Percentiles rank a stretch among this genome's conserved stretches.
phyloP scores from a whole-genome alignment of 2,113 vertebrate species.

The Cinclus mexicanus region DNA sequence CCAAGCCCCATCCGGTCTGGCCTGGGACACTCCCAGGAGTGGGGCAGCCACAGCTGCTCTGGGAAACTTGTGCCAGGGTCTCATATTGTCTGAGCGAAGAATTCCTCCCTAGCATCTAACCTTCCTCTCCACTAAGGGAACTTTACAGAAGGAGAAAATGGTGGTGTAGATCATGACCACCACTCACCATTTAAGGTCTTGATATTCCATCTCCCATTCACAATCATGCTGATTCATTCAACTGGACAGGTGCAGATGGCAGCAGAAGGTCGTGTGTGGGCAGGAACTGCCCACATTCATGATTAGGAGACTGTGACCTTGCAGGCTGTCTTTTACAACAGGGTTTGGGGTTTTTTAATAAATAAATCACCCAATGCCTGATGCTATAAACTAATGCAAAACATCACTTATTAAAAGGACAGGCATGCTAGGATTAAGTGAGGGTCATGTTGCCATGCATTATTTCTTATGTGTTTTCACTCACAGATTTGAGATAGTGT shows the following conservation, averaged over 20 bases:
- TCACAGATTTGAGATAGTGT: not conserved
- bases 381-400: not conserved
- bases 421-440: not conserved
- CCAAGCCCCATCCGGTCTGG: accelerated
- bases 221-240: not conserved
- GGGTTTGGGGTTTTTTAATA: not conserved
- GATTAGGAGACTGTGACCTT: not conserved
- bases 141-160: not conserved
- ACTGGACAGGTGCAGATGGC: not conserved
- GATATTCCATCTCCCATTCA: not conserved
- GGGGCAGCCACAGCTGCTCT: not conserved
- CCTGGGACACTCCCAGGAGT: not conserved
- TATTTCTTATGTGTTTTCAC: not conserved
- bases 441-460: not conserved
- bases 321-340: not conserved
- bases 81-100: not conserved
- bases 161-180: not conserved
- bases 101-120: not conserved
- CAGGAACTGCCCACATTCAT: not conserved
- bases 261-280: not conserved
- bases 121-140: not conserved
- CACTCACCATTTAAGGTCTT: not conserved
- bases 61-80: accelerated
- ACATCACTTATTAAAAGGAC: not conserved
- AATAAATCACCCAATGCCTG: not conserved